A percentile compares a stretch with the other conserved stretches of the same genome.
Conservation (phyloP, 2,888 invertebrate genomes). For the Drosophila kanekoi region DNA sequence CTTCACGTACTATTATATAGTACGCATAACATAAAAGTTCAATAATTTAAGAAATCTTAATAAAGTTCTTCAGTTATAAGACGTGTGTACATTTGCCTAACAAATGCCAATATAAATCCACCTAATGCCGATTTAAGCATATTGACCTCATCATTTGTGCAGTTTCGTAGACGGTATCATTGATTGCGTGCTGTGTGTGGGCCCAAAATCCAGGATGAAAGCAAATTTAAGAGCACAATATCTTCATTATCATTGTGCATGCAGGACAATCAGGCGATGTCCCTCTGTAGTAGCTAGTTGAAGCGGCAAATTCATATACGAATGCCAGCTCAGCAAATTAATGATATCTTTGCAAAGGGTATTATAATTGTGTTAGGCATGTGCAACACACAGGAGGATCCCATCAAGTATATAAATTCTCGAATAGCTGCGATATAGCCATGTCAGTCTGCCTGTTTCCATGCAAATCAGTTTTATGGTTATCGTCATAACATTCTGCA, state of each 20-base stretch:
- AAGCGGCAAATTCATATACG: slow-evolving; percentile 48
- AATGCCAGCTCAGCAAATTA: slow-evolving; percentile 62
- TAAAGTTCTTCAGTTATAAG: too few species aligned
- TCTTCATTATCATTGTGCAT: slow-evolving; percentile 48
- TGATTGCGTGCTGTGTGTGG: slow-evolving; percentile 30
- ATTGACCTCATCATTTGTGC: slow-evolving; percentile 23
- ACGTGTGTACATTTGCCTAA: background rate
- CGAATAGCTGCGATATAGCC: too few species aligned
- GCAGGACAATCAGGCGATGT: slow-evolving; percentile 49
- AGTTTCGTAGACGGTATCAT: slow-evolving; percentile 4
- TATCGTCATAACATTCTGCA: too few species aligned
- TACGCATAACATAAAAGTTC: too few species aligned
- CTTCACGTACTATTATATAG: too few species aligned
- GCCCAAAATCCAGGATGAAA: slow-evolving; percentile 47
- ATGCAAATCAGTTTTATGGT: too few species aligned
- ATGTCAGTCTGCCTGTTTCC: too few species aligned
- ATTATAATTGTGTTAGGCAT: background rate
- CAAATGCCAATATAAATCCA: slow-evolving; percentile 21
- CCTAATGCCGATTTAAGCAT: slow-evolving; percentile 26
- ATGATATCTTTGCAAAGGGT: background rate
- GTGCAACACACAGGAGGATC: too few species aligned
- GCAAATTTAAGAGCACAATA: slow-evolving; percentile 34
- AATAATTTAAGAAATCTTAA: too few species aligned
- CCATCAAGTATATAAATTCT: too few species aligned
- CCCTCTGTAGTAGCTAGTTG: slow-evolving; percentile 31